A percentile compares a stretch with the other conserved stretches of the same genome.
Evolutionary conservation across 1,140 invertebrate genomes (phyloP).

Genomic region (Brachionus paranguensis): DNA sequence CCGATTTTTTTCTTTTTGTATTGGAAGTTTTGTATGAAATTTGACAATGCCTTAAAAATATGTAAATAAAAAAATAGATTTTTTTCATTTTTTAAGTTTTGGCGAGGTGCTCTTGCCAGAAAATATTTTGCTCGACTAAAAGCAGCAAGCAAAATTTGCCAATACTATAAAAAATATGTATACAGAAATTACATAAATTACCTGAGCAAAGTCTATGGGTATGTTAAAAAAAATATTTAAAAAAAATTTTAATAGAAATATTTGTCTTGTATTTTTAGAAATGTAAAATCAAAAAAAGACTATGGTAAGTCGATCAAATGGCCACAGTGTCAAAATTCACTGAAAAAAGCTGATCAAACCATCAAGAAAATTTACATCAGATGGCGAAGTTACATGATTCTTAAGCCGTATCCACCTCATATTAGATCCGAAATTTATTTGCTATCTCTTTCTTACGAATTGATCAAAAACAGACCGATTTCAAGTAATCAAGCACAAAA

Average conservation of each 20-base stretch:
- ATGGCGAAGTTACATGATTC: conserved; percentile 81
- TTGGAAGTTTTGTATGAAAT: too few species aligned
- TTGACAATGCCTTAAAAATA: too few species aligned
- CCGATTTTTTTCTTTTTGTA: too few species aligned
- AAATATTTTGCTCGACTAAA: conserved; percentile 58
- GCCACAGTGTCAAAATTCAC: conserved; percentile 65
- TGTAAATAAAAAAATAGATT: too few species aligned
- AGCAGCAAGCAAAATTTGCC: conserved; percentile 74
- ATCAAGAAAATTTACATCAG: conserved; percentile 57
- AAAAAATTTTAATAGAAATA: neutral
- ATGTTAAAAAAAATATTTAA: neutral
- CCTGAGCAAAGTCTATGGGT: conserved; percentile 29
- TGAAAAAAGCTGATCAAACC: conserved; percentile 59
- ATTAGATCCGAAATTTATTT: conserved; percentile 77
- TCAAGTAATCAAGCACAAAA: conserved; percentile 75
- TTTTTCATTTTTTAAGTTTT: conserved; percentile 12
- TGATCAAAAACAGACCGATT: conserved; percentile 66
- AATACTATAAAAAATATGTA: conserved; percentile 73
- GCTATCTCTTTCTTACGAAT: conserved; percentile 74
- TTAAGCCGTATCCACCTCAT: conserved; percentile 69
- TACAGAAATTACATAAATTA: conserved; percentile 39
- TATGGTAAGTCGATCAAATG: conserved; percentile 73
- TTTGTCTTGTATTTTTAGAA: conserved; percentile 38
- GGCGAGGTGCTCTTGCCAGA: neutral
- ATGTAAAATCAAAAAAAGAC: conserved; percentile 59